Conservation (phyloP, 2,888 invertebrate genomes). For the Conomelus anceps region DNA sequence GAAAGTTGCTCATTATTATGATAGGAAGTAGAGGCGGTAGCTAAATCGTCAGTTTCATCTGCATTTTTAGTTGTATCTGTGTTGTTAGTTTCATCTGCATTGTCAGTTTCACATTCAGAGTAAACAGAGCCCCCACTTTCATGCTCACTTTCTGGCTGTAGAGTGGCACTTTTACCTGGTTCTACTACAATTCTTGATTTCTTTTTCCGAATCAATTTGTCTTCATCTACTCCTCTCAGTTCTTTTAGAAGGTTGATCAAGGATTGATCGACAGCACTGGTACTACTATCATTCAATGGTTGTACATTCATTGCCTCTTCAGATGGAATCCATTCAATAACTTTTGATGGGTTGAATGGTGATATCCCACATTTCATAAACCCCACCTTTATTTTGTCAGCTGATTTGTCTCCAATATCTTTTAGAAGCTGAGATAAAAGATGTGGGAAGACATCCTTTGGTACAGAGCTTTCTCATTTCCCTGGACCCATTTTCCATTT, state of each 20-base stretch:
- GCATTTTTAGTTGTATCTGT: too few relatives aligned
- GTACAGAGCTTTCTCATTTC: conserved; percentile 14
- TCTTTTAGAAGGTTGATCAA: not conserved
- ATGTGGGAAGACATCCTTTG: conserved; percentile 21
- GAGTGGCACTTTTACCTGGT: not conserved
- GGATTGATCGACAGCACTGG: not conserved
- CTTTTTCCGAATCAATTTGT: not conserved
- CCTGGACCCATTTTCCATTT: conserved; percentile 25
- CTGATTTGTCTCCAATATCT: conserved; percentile 2
- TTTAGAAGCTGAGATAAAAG: conserved; percentile 6
- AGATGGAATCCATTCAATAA: not conserved
- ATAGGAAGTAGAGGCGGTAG: not conserved
- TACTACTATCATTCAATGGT: not conserved
- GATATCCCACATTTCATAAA: conserved; percentile 23
- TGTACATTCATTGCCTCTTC: not conserved
- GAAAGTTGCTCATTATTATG: too few relatives aligned
- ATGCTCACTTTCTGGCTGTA: too few relatives aligned
- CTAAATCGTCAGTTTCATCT: too few relatives aligned
- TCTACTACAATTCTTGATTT: not conserved
- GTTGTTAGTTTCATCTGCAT: too few relatives aligned
- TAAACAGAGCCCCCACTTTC: too few relatives aligned
- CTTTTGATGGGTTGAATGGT: conserved; percentile 14
- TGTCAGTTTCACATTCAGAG: too few relatives aligned
- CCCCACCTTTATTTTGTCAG: conserved; percentile 19
- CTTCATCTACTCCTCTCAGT: not conserved